Conservation (phyloP, 2,113 vertebrate genomes). For the Noturus placidus region DNA sequence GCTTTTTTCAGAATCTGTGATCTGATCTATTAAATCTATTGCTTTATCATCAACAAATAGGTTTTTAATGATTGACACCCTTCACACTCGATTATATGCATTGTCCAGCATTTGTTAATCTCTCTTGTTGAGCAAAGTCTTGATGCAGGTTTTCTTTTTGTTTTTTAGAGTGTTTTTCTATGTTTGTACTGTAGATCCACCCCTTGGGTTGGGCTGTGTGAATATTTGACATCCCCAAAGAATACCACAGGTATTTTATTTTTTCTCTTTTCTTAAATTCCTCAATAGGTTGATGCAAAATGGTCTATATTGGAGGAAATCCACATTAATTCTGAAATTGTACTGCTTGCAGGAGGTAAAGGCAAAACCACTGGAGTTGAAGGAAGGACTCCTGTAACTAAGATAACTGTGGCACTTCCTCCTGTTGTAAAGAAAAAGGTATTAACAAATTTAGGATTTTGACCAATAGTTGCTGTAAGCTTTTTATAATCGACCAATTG, state of each 20-base stretch:
- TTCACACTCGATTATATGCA: not conserved
- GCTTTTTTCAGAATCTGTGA: no score
- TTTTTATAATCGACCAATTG: no score
- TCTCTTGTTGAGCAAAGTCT: not conserved
- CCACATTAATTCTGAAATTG: not conserved
- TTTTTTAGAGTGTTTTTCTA: not conserved
- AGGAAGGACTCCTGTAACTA: slow-evolving; percentile 23
- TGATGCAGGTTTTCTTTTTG: not conserved
- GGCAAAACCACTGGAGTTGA: not conserved
- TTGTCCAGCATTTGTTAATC: not conserved
- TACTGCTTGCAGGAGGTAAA: slow-evolving; percentile 11
- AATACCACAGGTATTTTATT: slow-evolving; percentile 27
- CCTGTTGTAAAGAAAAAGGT: slow-evolving; percentile 43
- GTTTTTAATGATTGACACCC: not conserved
- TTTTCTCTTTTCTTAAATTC: not conserved
- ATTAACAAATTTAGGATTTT: not conserved
- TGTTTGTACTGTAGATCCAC: slow-evolving; percentile 14
- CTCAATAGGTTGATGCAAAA: no score
- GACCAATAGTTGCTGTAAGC: no score
- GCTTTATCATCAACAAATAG: no score
- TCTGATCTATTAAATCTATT: no score
- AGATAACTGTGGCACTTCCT: not conserved
- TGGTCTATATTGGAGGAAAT: not conserved
- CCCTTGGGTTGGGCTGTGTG: not conserved
- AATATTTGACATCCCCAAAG: slow-evolving; percentile 13